Conservation (phyloP, 2,888 invertebrate species). For the Neoascia interrupta region DNA sequence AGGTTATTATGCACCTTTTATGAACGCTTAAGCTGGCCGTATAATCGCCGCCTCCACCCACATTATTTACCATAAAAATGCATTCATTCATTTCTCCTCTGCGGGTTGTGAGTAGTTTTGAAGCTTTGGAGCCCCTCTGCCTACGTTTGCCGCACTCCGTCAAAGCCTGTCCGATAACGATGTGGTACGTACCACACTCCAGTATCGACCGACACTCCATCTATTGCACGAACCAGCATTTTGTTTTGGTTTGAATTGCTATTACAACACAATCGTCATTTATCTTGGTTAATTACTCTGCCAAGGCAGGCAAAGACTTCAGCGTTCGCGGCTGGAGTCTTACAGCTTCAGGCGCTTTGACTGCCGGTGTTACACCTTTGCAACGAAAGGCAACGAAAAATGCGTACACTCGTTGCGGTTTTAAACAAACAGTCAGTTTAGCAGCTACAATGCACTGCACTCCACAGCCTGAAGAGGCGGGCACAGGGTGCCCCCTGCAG, state of each 20-base stretch:
- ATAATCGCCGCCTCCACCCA: constrained; percentile 1
- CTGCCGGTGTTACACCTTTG: constrained; percentile 27
- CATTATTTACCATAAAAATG: background rate
- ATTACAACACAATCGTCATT: constrained; percentile 55
- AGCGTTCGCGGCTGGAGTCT: constrained; percentile 5
- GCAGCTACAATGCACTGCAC: constrained; percentile 22
- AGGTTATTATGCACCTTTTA: constrained; percentile 5
- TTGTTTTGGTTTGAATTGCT: constrained; percentile 31
- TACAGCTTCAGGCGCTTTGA: background rate
- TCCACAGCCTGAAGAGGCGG: too few species aligned
- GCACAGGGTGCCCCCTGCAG: too few species aligned
- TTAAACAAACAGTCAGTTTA: constrained; percentile 45
- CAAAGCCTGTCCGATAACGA: too few species aligned
- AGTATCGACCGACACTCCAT: too few species aligned
- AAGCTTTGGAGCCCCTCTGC: too few species aligned
- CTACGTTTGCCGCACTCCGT: constrained; percentile 15
- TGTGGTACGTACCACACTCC: too few species aligned
- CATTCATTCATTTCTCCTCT: constrained; percentile 7
- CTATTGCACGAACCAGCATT: background rate
- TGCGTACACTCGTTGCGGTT: constrained; percentile 52
- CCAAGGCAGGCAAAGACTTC: constrained; percentile 3
- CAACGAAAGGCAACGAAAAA: constrained; percentile 28
- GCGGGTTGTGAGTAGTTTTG: too few species aligned
- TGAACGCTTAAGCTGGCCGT: background rate
- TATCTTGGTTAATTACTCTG: constrained; percentile 45